Evolutionary conservation across 2,113 vertebrate genomes (phyloP), one percentile per base, ranked within the genome.

Genomic region (Carlito syrichta): DNA sequence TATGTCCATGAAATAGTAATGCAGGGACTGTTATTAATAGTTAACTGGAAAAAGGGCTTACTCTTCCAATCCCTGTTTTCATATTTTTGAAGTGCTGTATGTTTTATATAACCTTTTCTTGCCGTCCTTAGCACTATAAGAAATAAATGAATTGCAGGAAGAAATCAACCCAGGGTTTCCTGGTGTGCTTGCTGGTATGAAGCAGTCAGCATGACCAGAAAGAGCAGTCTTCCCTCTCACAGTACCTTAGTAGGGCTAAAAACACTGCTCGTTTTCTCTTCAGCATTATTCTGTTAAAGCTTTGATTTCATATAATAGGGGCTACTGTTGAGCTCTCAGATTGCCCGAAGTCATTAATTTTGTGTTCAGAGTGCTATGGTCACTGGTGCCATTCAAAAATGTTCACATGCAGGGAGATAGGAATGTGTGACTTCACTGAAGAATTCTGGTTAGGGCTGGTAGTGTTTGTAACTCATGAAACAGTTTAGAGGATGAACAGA

Each of bases 11-110:
- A 97, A 98, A 96, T 91, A 96, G 89, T 97, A 94, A 97, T 94
- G 76, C 5, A 20, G 87, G 93, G 81, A 95, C 81, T 73, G 81
- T 97, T 98, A 97, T 97, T 98, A 97, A 98, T 98, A 98, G 95
- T 95, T 98, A 98, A 97, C 96, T 88, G 98, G 96, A 98, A 98
- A n/a, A 90, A 98, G 94, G 77, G 14, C 93, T 97, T 98, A 97
- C 79, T 98, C 74, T 98, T 98, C 96, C 95, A 97, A 95, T 97
- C 52, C 20, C 0, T 77, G 6, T 98, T 97, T 97, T 97, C 83
- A 73, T 97, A 97, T 93, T 97, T 97, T 97, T 97, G 91, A 84
- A 97, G 98, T 97, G 92, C 83, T 98, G 19, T 96, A 43, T 96
- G 54, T 94, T 77, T 97, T 97, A 66, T 43, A 77, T 95, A 97